Evolutionary conservation across 2,797 vertebrate genomes (phyloP).

Genomic region (Falco novaeseelandiae): DNA sequence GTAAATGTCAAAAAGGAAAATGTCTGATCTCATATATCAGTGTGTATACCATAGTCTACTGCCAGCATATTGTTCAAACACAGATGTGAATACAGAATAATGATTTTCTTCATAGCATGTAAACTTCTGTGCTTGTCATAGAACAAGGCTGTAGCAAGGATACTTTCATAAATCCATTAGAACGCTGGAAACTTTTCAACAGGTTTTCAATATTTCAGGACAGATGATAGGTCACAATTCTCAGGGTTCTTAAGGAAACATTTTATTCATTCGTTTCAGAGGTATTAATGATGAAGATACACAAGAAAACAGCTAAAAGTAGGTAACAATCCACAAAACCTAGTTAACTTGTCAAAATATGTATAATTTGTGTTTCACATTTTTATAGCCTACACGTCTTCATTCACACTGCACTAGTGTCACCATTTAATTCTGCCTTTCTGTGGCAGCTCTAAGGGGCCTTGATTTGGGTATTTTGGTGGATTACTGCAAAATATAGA

Average conservation of each 20-base stretch:
- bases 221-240: neutral
- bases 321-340: neutral
- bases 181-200: neutral
- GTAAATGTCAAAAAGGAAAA: constrained; percentile 1
- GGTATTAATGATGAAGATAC: neutral
- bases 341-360: neutral
- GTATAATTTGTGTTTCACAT: neutral
- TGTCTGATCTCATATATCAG: neutral
- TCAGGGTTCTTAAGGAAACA: neutral
- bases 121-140: neutral
- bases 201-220: neutral
- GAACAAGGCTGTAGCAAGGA: neutral
- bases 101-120: neutral
- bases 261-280: neutral
- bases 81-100: neutral
- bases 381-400: neutral
- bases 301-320: neutral
- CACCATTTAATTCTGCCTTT: neutral
- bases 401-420: neutral
- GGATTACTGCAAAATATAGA: neutral
- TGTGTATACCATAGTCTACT: neutral
- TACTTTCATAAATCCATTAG: neutral
- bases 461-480: neutral
- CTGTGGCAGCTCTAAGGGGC: neutral
- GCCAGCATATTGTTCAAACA: neutral